Evolutionary conservation across 2,113 vertebrate species (phyloP).

Genomic region (Cryptotis parvus): DNA sequence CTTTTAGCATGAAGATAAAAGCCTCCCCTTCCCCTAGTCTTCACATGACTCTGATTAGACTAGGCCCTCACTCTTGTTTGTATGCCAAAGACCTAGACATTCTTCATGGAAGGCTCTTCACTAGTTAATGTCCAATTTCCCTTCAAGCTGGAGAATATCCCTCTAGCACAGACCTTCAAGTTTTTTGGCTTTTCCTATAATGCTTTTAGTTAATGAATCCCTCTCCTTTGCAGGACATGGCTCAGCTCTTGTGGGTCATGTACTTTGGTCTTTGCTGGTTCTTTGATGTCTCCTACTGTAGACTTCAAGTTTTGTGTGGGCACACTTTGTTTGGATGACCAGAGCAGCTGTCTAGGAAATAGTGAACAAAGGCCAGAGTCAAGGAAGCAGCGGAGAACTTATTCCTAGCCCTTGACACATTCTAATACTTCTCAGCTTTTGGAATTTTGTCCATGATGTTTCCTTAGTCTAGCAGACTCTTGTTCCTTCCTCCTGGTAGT

Average conservation of each 20-base stretch:
- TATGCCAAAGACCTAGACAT: background rate
- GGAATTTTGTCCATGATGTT: background rate
- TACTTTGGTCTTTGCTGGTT: background rate
- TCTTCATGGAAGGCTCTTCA: background rate
- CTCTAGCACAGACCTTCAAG: background rate
- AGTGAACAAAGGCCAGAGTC: background rate
- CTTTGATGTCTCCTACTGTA: background rate
- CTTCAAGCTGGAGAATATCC: background rate
- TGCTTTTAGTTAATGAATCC: background rate
- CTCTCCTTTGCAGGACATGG: background rate
- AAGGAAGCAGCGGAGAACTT: background rate
- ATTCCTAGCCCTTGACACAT: background rate
- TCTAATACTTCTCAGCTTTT: background rate
- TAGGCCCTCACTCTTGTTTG: background rate
- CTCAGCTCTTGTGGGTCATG: background rate
- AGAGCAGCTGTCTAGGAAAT: background rate
- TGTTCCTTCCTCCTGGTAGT: background rate
- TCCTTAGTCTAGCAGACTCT: slow-evolving; percentile 18
- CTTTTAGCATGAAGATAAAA: slow-evolving; percentile 8
- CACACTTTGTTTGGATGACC: slow-evolving; percentile 15
- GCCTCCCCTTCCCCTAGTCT: background rate
- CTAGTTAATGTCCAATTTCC: background rate
- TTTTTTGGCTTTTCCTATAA: background rate
- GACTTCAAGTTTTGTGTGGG: background rate
- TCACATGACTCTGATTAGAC: background rate